Evolutionary conservation across 1,140 invertebrate species (phyloP).

Genomic region (Aphidius ervi): DNA sequence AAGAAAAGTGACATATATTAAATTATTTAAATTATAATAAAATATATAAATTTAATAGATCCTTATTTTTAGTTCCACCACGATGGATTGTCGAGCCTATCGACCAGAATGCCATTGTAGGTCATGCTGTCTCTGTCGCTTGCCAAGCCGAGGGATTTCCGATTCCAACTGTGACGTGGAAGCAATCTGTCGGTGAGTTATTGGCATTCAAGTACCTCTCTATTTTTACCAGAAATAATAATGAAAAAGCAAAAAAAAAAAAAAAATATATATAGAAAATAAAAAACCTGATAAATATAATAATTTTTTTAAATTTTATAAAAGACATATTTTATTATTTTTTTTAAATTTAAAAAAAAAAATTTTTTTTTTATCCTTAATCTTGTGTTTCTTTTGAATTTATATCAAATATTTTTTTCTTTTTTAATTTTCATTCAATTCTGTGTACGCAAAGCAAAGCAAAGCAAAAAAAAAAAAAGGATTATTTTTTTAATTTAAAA

Average conservation of each 20-base stretch:
- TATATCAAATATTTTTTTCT: too few relatives aligned
- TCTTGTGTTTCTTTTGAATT: too few relatives aligned
- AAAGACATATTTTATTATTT: background rate
- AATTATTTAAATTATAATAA: background rate
- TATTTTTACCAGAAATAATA: too few relatives aligned
- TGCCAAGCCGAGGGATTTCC: slow-evolving; percentile 90
- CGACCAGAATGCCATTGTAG: slow-evolving; percentile 79
- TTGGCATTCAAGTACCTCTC: too few relatives aligned
- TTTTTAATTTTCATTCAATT: too few relatives aligned
- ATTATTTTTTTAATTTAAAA: too few relatives aligned
- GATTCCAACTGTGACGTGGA: slow-evolving; percentile 82
- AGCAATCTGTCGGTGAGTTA: slow-evolving; percentile 71
- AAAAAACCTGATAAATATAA: background rate
- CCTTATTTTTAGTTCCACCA: slow-evolving; percentile 73
- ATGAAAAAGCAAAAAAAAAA: background rate
- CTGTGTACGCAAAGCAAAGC: too few relatives aligned
- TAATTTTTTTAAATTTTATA: background rate
- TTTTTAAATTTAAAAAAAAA: background rate
- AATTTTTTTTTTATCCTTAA: too few relatives aligned
- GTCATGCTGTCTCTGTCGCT: slow-evolving; percentile 79
- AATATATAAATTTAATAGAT: slow-evolving; percentile 21
- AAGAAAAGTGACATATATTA: background rate
- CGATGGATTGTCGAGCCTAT: slow-evolving; percentile 84
- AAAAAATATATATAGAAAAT: background rate
- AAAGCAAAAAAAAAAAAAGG: too few relatives aligned